Evolutionary conservation across 64 coral and sea anemone species (phyloP), one percentile per base, ranked within the genome.

Genomic region (Actinia tenebrosa): DNA sequence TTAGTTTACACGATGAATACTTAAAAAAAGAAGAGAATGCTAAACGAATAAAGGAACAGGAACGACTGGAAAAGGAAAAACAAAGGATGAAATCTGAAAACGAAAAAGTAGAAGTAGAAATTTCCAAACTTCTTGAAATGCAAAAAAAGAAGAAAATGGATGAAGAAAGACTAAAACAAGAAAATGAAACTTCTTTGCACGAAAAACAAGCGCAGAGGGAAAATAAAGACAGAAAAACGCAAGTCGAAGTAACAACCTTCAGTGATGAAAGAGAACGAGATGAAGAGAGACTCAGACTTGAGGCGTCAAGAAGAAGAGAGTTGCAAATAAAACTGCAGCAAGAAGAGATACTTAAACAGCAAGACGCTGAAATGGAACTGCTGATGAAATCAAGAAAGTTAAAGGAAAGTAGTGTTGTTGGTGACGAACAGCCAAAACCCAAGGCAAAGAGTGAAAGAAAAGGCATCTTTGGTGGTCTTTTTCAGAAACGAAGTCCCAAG

Each of bases 11-110:
- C 26, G 27, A 79, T 30, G 77, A 79, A 79, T 16, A 17, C 27
- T 45, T 79, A 18, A 79, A 44, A 16, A 42, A 79, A 79, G 77
- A 79, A 79, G 77, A 79, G 45, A 19, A 79, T 79, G 15, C 16
- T 42, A 79, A 79, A 79, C 77, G 77, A 2, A 5, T 17, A 1
- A 79, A 16, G 18, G 30, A 79, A 45, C 26, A 79, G 17, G 77
- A 79, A 79, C 7, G 77, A 46, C 77, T 79, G 19, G 27, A 79
- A 79, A 79, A 46, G 44, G 77, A 79, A 16, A 79, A 79, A 79
- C 77, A 16, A 16, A 42, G 15, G 15, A 25, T 42, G 16, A 30
- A 15, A 44, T 46, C 9, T 16, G 77, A 45, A 10, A 79, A 42
- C 3, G 26, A 44, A 45, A 79, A 42, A 19, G 27, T 45, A 42